Evolutionary conservation across 2,888 invertebrate species (phyloP), one percentile per base, ranked within the genome.

Genomic region (Drosophila subquinaria): DNA sequence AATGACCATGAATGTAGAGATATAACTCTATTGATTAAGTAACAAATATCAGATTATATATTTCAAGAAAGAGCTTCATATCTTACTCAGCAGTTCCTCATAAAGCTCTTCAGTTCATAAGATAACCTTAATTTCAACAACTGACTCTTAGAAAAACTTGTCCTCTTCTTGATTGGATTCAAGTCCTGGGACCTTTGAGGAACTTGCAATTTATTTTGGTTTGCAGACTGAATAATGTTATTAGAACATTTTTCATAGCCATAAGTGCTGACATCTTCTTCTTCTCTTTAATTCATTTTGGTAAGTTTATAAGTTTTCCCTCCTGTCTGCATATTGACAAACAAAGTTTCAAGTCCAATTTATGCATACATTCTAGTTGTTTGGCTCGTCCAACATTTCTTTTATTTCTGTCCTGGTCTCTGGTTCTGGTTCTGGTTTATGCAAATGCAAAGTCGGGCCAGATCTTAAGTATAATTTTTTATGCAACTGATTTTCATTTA

Each of bases 401-500:
- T 62, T 53, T 43, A 35, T 35, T 40, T 30, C 9, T 20, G 13
- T 55, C 11, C 40, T 38, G 50, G 27, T 59, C 35, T n/a, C 60
- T 64, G 55, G 47, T 20, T 36, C 45, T 43, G 33, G 35, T 57
- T 35, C 40, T 56, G 61, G 78, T 51, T 76, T 76, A 76, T 79
- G 81, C 76, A 88, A 85, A 83, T 83, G 64, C 52, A 42, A 57
- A 57, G 62, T 67, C 60, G 55, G 45, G 64, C 63, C 61, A 76
- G 71, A 77, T 79, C 66, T 79, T 71, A 79, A 77, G 76, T 72
- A 80, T 72, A 72, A 72, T 69, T 45, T 69, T 68, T 68, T 68
- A 81, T 78, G 81, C 83, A 79, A 65, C 85, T 84, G 89, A 84
- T 84, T 84, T 89, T 84, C 79, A 87, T 84, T 84, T 89, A 87